phyloP scores from a whole-genome alignment of 2,797 vertebrate genomes.

The Acomys russatus region DNA sequence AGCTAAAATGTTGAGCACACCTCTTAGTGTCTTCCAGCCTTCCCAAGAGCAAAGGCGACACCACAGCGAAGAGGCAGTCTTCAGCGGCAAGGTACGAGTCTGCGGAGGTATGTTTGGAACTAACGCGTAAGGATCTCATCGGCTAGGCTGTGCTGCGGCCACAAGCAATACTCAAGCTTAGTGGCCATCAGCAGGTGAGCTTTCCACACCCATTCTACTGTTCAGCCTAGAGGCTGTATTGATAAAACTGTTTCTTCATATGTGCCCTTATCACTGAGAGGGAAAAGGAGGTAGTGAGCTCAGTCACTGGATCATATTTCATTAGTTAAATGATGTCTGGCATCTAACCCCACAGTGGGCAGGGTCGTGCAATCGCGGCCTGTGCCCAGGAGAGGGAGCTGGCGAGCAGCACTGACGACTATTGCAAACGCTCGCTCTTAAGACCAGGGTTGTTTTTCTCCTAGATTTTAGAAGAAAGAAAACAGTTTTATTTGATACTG shows the following conservation, averaged over 20 bases:
- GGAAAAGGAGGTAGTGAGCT: neutral
- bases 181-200: neutral
- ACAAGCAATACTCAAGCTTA: slow-evolving; percentile 1
- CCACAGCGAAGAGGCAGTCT: neutral
- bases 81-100: neutral
- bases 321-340: neutral
- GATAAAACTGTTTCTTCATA: neutral
- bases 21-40: neutral
- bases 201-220: neutral
- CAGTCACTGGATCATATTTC: neutral
- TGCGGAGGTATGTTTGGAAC: neutral
- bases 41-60: neutral
- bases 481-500: neutral
- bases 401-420: neutral
- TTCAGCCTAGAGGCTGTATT: too few species aligned
- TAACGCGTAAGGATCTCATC: neutral
- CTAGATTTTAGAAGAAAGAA: neutral
- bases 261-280: neutral
- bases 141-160: neutral
- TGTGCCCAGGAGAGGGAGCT: slow-evolving; percentile 13
- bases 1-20: neutral
- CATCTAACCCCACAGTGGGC: neutral
- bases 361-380: neutral
- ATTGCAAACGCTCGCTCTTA: neutral
- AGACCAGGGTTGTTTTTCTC: neutral